phyloP scores from a whole-genome alignment of 2,113 vertebrate genomes.

The Arizona elegans region DNA sequence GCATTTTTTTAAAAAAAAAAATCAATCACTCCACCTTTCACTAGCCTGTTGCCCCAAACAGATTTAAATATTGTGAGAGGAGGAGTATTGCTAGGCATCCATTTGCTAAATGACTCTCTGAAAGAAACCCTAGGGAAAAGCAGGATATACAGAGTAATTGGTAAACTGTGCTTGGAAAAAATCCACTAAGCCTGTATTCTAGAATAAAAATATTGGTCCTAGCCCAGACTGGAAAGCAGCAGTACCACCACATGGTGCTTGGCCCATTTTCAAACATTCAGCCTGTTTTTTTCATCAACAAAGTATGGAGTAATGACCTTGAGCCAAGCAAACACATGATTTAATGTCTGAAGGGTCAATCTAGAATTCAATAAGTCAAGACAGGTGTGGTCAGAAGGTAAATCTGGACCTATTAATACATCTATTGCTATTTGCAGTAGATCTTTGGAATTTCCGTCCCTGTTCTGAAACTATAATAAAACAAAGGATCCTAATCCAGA shows the following conservation, averaged over 20 bases:
- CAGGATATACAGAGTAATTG: not conserved
- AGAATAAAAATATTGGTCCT: conserved; percentile 29
- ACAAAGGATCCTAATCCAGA: not conserved
- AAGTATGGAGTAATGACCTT: conserved; percentile 20
- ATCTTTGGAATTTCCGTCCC: not conserved
- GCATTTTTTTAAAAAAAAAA: not conserved
- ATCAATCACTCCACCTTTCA: not conserved
- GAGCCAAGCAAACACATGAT: not conserved
- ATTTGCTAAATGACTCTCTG: not conserved
- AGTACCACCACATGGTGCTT: conserved; percentile 25
- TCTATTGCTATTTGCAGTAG: not conserved
- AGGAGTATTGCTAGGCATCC: not conserved
- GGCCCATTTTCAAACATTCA: conserved; percentile 20
- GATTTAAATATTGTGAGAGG: not conserved
- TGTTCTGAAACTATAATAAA: not conserved
- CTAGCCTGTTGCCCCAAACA: not conserved
- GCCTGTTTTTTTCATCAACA: conserved; percentile 26
- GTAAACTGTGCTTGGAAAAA: conserved; percentile 10
- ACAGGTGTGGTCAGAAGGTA: not conserved
- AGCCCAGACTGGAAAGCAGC: conserved; percentile 15
- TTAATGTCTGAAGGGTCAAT: conserved; percentile 1
- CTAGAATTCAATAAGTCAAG: not conserved
- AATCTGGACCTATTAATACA: not conserved
- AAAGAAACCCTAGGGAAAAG: not conserved
- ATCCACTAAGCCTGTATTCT: conserved; percentile 3